Conservation (phyloP, 2,113 vertebrate species). For the Cranoglanis bouderius region DNA sequence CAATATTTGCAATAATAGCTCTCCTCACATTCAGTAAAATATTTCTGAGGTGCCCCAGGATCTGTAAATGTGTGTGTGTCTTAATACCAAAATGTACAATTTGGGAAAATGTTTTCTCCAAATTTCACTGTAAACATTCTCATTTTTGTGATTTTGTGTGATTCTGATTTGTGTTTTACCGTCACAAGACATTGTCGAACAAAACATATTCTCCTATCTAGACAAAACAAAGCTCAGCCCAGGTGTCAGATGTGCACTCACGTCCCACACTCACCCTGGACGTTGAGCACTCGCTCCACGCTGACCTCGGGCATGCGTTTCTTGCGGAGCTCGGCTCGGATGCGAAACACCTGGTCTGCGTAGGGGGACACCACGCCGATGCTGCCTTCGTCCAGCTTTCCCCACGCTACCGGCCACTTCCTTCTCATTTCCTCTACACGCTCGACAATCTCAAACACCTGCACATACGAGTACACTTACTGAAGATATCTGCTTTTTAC, state of each 20-base stretch:
- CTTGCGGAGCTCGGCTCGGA: conserved; percentile 94
- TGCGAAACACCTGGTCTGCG: conserved; percentile 95
- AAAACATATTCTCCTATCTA: neutral
- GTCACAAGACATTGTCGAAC: neutral
- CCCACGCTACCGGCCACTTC: conserved; percentile 98
- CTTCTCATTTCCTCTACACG: conserved; percentile 94
- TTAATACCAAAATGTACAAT: neutral
- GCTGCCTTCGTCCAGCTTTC: conserved; percentile 94
- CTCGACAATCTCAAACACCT: conserved; percentile 99
- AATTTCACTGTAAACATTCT: neutral
- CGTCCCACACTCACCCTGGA: conserved; percentile 85
- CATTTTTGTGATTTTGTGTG: neutral
- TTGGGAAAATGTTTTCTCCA: neutral
- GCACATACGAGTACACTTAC: neutral
- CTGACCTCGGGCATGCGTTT: conserved; percentile 97
- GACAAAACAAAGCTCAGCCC: neutral
- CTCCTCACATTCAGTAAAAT: neutral
- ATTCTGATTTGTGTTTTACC: neutral
- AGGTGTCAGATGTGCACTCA: neutral
- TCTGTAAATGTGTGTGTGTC: neutral
- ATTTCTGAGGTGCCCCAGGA: neutral
- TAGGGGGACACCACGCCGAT: conserved; percentile 98
- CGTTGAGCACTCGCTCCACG: conserved; percentile 95
- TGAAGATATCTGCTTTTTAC: neutral
- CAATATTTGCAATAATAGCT: neutral